These are phyloP conservation scores for Eriocheir sinensis DNA, from an alignment of 1,140 invertebrate species.

Conservation along the genomic window DNA sequence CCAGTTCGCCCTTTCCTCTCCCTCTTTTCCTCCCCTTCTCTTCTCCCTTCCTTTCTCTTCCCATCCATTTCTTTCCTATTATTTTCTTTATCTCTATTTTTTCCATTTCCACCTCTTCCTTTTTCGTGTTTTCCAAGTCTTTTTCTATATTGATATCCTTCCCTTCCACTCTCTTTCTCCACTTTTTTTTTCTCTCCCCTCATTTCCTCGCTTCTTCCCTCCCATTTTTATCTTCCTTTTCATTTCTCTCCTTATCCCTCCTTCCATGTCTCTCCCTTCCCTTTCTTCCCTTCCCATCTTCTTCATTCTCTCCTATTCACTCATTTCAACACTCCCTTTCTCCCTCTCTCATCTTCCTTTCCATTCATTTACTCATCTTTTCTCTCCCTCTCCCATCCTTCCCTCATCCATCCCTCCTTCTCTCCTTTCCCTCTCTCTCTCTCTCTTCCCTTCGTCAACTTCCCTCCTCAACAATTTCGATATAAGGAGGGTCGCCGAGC, in stretches of 20 bases:
- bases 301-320: not conserved
- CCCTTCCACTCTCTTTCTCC: too few species aligned
- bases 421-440: not conserved
- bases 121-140: not conserved
- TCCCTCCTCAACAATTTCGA: conserved; percentile 12
- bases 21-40: not conserved
- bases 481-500: not conserved
- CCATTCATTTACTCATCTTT: not conserved
- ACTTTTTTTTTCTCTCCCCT: too few species aligned
- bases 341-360: not conserved
- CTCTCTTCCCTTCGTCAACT: not conserved
- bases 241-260: not conserved
- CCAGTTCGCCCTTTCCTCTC: not conserved
- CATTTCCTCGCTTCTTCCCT: not conserved
- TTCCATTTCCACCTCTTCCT: not conserved
- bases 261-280: not conserved
- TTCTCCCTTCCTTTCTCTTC: not conserved
- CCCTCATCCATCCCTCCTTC: not conserved
- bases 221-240: not conserved
- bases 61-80: not conserved
- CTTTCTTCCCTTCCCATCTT: not conserved
- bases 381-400: not conserved
- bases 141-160: too few species aligned
- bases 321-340: too few species aligned
- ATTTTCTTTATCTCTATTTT: not conserved